Evolutionary conservation across 2,797 vertebrate genomes (phyloP).

Genomic region (Sebastes cheni): DNA sequence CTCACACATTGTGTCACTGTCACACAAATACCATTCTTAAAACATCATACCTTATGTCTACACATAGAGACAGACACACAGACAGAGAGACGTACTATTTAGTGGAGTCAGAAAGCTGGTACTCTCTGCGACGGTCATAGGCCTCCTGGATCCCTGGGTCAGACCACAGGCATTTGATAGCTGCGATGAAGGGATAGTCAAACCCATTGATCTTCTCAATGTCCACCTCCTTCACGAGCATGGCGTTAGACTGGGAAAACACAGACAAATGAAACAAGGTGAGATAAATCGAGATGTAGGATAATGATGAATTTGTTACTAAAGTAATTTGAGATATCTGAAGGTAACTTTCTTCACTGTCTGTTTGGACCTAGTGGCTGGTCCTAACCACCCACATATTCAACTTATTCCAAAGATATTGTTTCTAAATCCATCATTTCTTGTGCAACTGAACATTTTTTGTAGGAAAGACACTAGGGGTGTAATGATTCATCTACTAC

Average conservation of each 20-base stretch:
- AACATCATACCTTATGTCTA: background rate
- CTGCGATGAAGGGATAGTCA: constrained; percentile 89
- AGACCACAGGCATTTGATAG: constrained; percentile 94
- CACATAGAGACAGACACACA: background rate
- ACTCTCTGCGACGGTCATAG: constrained; percentile 96
- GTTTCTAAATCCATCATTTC: background rate
- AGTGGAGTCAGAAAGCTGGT: constrained; percentile 98
- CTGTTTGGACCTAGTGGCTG: background rate
- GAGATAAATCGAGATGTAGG: background rate
- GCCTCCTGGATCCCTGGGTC: constrained; percentile 98
- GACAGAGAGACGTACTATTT: constrained; percentile 91
- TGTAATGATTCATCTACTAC: too few species aligned
- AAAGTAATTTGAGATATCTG: background rate
- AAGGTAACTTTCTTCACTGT: background rate
- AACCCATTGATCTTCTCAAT: constrained; percentile 96
- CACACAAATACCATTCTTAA: constrained; percentile 12
- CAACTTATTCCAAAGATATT: constrained; percentile 4
- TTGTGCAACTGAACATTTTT: background rate
- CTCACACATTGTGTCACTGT: background rate
- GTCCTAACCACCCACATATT: constrained; percentile 25
- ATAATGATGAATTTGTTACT: background rate
- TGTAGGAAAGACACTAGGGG: too few species aligned
- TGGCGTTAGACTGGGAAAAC: constrained; percentile 88
- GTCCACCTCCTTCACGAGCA: constrained; percentile 95
- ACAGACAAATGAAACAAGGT: background rate